Evolutionary conservation across 2,888 invertebrate species (phyloP).

Genomic region (Hirtodrosophila alboralis): DNA sequence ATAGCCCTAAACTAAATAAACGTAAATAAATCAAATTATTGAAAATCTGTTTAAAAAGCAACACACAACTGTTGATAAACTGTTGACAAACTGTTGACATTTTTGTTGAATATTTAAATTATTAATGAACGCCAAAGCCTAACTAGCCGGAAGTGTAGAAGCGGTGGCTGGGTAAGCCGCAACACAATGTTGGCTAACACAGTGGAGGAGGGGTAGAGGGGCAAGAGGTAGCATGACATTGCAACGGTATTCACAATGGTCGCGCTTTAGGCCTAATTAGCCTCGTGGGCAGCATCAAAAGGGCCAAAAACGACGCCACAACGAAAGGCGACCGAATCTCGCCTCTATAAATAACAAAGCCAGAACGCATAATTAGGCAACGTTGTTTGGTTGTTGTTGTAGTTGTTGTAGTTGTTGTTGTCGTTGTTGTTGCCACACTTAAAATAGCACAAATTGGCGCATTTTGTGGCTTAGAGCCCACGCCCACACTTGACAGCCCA

Average conservation of each 20-base stretch:
- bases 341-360: conserved; percentile 52
- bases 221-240: no score
- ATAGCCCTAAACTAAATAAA: background rate
- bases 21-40: conserved; percentile 13
- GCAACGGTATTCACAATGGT: conserved; percentile 60
- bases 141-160: conserved; percentile 38
- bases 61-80: no score
- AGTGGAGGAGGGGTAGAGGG: no score
- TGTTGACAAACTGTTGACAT: conserved; percentile 35
- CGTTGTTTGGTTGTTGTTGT: conserved; percentile 20
- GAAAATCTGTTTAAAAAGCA: conserved; percentile 10
- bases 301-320: conserved; percentile 10
- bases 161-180: conserved; percentile 8
- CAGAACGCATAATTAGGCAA: conserved; percentile 76
- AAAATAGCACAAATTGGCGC: conserved; percentile 74
- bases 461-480: conserved; percentile 30
- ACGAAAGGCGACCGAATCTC: conserved; percentile 23
- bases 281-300: conserved; percentile 66
- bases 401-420: conserved; percentile 25
- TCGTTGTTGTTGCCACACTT: conserved; percentile 49
- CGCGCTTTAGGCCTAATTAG: conserved; percentile 75
- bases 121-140: conserved; percentile 55
- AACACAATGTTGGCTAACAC: conserved; percentile 63
- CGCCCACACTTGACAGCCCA: conserved; percentile 39
- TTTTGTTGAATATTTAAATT: conserved; percentile 48